phyloP scores from a whole-genome alignment of 2,888 invertebrate genomes.

The Brachynemurus nebulosus region DNA sequence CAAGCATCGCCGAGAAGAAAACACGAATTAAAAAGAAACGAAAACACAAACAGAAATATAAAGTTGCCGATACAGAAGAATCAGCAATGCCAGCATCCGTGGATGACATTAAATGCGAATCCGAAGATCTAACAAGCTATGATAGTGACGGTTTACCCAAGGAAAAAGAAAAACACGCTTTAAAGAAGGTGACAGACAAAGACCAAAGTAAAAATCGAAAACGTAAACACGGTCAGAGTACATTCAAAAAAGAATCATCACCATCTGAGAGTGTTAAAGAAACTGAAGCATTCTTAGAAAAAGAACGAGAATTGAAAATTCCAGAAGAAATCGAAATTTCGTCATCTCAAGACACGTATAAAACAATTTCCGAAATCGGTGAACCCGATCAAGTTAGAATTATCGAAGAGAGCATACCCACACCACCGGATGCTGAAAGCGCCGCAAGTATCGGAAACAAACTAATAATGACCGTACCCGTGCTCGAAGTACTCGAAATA shows the following conservation, averaged over 20 bases:
- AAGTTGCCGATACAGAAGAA: constrained; percentile 33
- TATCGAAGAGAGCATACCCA: constrained; percentile 46
- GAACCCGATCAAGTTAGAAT: constrained; percentile 48
- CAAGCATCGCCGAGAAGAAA: constrained; percentile 34
- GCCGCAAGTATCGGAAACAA: constrained; percentile 34
- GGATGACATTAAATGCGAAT: constrained; percentile 31
- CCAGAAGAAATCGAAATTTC: constrained; percentile 22
- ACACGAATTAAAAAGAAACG: constrained; percentile 25
- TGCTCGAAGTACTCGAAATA: constrained; percentile 42
- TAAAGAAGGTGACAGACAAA: constrained; percentile 17
- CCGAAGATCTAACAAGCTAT: constrained; percentile 26
- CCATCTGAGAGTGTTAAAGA: constrained; percentile 6
- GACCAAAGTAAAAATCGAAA: constrained; percentile 26
- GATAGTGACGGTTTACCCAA: constrained; percentile 27
- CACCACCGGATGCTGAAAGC: constrained; percentile 40
- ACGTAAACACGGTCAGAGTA: constrained; percentile 28
- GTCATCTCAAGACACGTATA: constrained; percentile 43
- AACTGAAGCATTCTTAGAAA: constrained; percentile 26
- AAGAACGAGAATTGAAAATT: constrained; percentile 27
- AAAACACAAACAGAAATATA: constrained; percentile 33
- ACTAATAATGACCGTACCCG: constrained; percentile 39
- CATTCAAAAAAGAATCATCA: constrained; percentile 24
- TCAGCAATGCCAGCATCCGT: constrained; percentile 34
- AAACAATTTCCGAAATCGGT: constrained; percentile 42
- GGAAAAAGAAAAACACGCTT: constrained; percentile 20